phyloP scores from a whole-genome alignment of 2,113 vertebrate genomes.

The Pedionomus torquatus region DNA sequence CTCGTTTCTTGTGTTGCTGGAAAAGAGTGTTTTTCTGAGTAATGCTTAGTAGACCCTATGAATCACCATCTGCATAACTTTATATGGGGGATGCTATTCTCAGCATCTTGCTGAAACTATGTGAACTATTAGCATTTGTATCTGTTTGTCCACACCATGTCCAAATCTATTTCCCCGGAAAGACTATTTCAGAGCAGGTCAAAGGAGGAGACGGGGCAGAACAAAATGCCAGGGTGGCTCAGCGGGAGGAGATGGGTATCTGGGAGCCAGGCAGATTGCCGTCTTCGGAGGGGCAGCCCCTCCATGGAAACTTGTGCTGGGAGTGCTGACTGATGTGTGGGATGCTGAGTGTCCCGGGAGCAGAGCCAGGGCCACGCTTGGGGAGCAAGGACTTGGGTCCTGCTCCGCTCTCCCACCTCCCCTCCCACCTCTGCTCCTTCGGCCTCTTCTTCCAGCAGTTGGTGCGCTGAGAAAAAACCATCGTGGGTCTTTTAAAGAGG shows the following conservation, averaged over 20 bases:
- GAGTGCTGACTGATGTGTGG: no score
- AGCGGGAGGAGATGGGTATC: neutral
- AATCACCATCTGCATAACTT: constrained; percentile 66
- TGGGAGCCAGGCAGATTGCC: neutral
- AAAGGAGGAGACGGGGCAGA: neutral
- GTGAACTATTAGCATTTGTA: neutral
- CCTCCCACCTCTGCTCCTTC: neutral
- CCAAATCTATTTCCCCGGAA: neutral
- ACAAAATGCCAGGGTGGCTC: neutral
- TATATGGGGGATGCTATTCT: constrained; percentile 63
- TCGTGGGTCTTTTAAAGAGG: neutral
- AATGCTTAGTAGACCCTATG: constrained; percentile 30
- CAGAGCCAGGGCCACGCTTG: accelerated
- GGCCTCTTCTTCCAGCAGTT: neutral
- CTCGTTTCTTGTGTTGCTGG: neutral
- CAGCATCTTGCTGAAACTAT: neutral
- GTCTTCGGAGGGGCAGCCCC: neutral
- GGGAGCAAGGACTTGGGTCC: neutral
- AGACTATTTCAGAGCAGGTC: neutral
- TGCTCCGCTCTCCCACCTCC: neutral
- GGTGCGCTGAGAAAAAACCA: neutral
- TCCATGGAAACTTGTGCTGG: neutral
- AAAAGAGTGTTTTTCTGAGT: constrained; percentile 46
- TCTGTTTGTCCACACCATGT: neutral
- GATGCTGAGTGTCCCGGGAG: neutral